These are phyloP conservation scores for Oreamnos americanus DNA, from an alignment of 2,113 vertebrate species.

Conservation along the genomic window DNA sequence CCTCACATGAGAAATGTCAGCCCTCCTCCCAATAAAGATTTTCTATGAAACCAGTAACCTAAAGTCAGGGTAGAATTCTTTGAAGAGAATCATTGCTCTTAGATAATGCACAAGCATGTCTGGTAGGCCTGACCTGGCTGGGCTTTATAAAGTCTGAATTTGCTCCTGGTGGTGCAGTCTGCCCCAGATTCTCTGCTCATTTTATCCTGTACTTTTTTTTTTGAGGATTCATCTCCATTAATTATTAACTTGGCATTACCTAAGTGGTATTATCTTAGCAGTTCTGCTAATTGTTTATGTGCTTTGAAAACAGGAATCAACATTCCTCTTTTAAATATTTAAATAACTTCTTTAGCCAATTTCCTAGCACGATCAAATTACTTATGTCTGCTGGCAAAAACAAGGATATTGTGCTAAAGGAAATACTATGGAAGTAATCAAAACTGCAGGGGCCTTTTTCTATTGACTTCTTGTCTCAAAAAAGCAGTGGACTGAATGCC, in stretches of 20 bases:
- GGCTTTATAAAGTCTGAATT: neutral
- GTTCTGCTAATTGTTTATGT: slow-evolving; percentile 5
- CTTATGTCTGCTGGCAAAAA: neutral
- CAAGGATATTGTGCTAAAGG: neutral
- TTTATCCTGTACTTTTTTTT: neutral
- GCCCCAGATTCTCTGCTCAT: neutral
- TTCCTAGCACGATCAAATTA: neutral
- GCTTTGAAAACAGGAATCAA: neutral
- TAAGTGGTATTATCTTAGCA: neutral
- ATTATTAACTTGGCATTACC: slow-evolving; percentile 35
- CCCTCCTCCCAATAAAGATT: neutral
- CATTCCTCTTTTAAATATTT: slow-evolving; percentile 46
- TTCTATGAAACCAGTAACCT: neutral
- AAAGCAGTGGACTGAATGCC: neutral
- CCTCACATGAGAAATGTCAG: neutral
- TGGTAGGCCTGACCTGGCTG: too few species aligned
- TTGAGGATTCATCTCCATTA: neutral
- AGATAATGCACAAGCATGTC: neutral
- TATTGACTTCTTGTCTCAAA: neutral
- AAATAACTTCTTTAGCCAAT: neutral
- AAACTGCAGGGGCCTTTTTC: neutral
- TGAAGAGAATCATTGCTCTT: neutral
- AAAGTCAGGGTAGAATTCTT: neutral
- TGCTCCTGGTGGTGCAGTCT: neutral
- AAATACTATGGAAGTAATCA: neutral